Base-by-base conservation (phyloP, 1,140 invertebrate genomes). In the Atta texana region DNA sequence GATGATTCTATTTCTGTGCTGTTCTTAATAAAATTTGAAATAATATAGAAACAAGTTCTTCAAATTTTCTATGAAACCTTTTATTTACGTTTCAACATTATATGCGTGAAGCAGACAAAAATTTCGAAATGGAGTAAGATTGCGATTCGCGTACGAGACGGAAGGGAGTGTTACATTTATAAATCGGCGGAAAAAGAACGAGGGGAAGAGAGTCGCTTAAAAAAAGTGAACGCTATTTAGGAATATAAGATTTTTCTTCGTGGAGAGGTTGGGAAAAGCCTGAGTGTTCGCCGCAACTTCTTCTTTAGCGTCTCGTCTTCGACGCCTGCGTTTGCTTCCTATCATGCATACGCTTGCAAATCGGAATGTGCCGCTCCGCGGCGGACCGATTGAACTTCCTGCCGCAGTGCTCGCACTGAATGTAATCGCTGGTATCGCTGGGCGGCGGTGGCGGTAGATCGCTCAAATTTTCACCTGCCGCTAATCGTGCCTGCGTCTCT, bases 311-410 rank as follows among this genome's bases (percentile, higher is more conserved):
- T 53, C 80, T 94, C 21, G 90, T 53, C 87, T 87, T 92, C 72
- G 86, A 44, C 61, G 92, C 88, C 2, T 96, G 96, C n/a, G 87
- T 21, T 2, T 97, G 96, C 93, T 98, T 98, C 94, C 98, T 98
- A 93, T 98, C 97, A 88, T 97, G 95, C 95, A 97, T 98, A 89
- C 96, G 96, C 91, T 97, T 97, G 95, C 99, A 99, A 94, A 98
- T 98, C 16, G 99, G 98, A 92, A 99, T 99, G 95, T 99, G 99
- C 61, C 99, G 95, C 87, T 98, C 98, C 1, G 98, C 99, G 0
- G 98, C 98, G 0, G 95, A 95, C 92, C 97, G 96, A 94, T 97
- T 98, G 96, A 99, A 99, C 91, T 97, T 97, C 18, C 99, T 96
- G 14, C 96, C 96, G 94, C 99, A 99, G 94, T 99, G 97, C 0